phyloP scores from a whole-genome alignment of 2,113 vertebrate genomes.

The Parus major region DNA sequence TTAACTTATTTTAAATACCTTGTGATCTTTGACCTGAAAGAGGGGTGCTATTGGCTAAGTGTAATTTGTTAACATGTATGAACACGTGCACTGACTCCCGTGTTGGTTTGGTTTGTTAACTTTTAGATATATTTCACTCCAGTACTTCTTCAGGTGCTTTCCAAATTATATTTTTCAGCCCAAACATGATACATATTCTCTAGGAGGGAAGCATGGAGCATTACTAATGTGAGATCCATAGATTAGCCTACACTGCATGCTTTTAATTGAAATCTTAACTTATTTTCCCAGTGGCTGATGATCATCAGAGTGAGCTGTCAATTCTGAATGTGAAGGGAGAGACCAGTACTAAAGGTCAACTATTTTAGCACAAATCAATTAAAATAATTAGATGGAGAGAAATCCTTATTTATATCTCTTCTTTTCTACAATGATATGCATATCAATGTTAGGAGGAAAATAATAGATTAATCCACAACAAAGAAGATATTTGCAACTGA shows the following conservation, averaged over 20 bases:
- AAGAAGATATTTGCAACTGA: background rate
- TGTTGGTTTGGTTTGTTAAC: background rate
- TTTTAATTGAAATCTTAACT: constrained; percentile 50
- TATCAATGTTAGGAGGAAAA: background rate
- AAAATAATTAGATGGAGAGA: constrained; percentile 22
- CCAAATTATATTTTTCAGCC: background rate
- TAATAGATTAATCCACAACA: background rate
- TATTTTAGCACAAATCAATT: constrained; percentile 34
- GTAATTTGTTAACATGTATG: background rate
- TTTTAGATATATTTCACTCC: background rate
- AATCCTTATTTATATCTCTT: background rate
- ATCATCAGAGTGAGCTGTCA: constrained; percentile 28
- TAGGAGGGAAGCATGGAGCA: background rate
- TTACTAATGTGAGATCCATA: background rate
- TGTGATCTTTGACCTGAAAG: background rate
- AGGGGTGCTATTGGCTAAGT: background rate
- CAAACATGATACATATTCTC: background rate
- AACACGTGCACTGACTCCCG: background rate
- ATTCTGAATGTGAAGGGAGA: constrained; percentile 14
- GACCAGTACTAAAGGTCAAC: constrained; percentile 20
- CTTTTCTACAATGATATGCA: background rate
- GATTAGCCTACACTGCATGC: background rate
- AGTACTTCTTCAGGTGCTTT: background rate
- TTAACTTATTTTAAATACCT: background rate
- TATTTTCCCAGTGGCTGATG: background rate